A percentile compares a stretch with the other conserved stretches of the same genome.
These are phyloP conservation scores for Centropus bengalensis DNA, from an alignment of 2,113 vertebrate species.

Conservation along the genomic window DNA sequence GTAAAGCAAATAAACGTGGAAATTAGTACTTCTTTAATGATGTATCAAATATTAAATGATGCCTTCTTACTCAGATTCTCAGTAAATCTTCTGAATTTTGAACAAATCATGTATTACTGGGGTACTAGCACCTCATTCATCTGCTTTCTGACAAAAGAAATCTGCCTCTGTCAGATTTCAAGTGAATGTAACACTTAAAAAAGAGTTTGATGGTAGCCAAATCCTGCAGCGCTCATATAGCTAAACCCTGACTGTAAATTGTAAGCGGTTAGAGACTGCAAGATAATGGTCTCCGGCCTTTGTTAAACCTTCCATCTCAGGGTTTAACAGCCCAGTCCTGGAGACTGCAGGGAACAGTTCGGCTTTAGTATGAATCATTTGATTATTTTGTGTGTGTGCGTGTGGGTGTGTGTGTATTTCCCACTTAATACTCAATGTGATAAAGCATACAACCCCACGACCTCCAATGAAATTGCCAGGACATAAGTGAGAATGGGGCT, in stretches of 20 bases:
- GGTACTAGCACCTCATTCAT: neutral
- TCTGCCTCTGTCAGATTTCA: neutral
- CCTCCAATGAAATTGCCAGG: neutral
- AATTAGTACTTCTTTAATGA: neutral
- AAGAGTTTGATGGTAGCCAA: neutral
- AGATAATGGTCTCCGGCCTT: conserved; percentile 11
- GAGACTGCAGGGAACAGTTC: neutral
- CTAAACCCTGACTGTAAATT: neutral
- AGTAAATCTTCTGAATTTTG: neutral
- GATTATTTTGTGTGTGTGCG: neutral
- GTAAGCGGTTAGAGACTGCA: neutral
- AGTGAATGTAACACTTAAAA: neutral
- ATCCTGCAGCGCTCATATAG: neutral
- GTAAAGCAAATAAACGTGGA: neutral
- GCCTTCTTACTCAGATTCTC: neutral
- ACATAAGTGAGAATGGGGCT: neutral
- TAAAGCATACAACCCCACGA: neutral
- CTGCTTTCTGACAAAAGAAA: neutral
- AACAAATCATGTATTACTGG: neutral
- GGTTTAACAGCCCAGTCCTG: neutral
- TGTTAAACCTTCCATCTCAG: conserved; percentile 1
- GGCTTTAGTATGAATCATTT: neutral
- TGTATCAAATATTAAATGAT: neutral
- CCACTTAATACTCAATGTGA: neutral
- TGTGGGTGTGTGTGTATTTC: neutral